Conservation (phyloP, 2,113 vertebrate species). For the Camelus bactrianus region DNA sequence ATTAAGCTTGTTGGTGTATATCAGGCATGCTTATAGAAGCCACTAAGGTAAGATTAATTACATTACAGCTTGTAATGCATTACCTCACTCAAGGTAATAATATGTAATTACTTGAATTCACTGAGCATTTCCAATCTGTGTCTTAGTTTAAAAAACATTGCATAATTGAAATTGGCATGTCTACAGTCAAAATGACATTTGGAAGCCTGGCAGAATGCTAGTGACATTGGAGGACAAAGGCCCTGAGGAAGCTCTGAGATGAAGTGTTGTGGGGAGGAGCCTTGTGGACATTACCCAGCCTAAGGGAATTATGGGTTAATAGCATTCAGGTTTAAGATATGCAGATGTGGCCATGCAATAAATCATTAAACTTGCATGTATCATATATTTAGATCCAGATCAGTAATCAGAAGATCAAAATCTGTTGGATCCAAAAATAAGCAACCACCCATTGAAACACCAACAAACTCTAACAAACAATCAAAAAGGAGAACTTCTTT, state of each 20-base stretch:
- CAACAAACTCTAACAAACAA: not conserved
- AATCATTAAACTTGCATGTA: not conserved
- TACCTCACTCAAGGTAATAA: constrained; percentile 60
- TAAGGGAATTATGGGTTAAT: not conserved
- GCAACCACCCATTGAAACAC: not conserved
- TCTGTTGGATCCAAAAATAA: not conserved
- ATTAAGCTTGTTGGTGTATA: constrained; percentile 15
- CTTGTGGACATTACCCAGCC: not conserved
- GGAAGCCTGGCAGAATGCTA: not conserved
- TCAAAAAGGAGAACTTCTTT: not conserved
- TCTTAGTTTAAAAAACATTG: not conserved
- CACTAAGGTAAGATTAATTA: constrained; percentile 45
- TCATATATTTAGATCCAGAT: not conserved
- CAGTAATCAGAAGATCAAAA: not conserved
- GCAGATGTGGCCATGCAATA: not conserved
- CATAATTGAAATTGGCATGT: constrained; percentile 41
- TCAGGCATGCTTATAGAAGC: constrained; percentile 13
- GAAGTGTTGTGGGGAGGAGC: not conserved
- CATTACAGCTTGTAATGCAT: constrained; percentile 41
- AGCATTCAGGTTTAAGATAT: not conserved
- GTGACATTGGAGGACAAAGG: not conserved
- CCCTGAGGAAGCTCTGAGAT: not conserved
- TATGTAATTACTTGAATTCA: constrained; percentile 59
- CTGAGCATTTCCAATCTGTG: constrained; percentile 45
- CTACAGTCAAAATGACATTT: constrained; percentile 45